A percentile compares a stretch with the other conserved stretches of the same genome.
Conservation (phyloP, 2,113 vertebrate genomes). For the Anhinga anhinga region DNA sequence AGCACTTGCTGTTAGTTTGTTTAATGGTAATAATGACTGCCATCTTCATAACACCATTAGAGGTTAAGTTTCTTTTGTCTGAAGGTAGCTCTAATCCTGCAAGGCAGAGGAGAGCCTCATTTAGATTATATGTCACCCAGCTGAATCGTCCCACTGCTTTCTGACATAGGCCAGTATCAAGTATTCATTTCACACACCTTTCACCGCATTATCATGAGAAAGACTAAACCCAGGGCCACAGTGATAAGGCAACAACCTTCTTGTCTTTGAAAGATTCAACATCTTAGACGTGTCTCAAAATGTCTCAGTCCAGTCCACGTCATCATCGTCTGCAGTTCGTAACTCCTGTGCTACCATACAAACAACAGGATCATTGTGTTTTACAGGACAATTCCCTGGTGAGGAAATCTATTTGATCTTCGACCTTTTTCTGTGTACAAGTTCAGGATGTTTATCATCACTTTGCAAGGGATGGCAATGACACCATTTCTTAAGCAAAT, state of each 20-base stretch:
- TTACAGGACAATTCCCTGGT: not conserved
- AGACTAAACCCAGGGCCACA: not conserved
- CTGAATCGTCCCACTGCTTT: not conserved
- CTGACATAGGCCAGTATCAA: not conserved
- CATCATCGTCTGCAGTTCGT: not conserved
- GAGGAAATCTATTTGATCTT: constrained; percentile 49
- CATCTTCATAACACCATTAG: not conserved
- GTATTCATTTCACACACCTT: not conserved
- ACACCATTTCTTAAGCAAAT: not conserved
- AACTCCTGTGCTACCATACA: not conserved
- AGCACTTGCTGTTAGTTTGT: not conserved
- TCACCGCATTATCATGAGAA: not conserved
- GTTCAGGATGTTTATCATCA: constrained; percentile 33
- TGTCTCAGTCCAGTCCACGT: not conserved
- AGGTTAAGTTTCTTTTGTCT: not conserved
- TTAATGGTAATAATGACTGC: not conserved
- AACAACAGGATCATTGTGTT: not conserved
- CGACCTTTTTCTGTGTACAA: not conserved
- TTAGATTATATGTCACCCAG: not conserved
- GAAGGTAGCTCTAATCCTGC: not conserved
- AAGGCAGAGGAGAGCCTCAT: not conserved
- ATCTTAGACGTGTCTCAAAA: not conserved
- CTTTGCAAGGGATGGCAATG: not conserved
- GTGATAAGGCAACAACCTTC: not conserved
- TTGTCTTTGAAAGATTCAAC: not conserved